phyloP scores from a whole-genome alignment of 2,888 invertebrate genomes.

The Tiliacea citrago region DNA sequence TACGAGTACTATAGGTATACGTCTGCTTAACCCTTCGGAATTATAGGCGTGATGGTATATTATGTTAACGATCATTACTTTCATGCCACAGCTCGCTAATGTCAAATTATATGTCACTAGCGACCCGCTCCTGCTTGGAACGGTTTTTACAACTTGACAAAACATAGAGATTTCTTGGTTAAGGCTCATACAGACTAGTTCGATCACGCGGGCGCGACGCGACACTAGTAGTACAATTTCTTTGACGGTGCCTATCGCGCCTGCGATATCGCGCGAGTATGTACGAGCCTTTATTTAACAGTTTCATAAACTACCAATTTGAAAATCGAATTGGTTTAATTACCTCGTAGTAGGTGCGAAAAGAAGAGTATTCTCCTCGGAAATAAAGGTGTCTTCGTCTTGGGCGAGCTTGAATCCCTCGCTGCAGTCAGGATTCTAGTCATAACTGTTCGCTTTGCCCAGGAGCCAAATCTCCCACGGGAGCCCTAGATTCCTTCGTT shows the following conservation, averaged over 20 bases:
- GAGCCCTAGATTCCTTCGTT: not conserved
- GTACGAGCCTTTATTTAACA: too few relatives aligned
- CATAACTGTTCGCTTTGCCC: not conserved
- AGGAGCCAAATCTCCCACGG: not conserved
- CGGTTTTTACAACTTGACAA: not conserved
- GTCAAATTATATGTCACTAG: not conserved
- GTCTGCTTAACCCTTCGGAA: too few relatives aligned
- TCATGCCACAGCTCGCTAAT: not conserved
- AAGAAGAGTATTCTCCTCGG: not conserved
- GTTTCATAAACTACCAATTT: not conserved
- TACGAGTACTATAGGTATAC: too few relatives aligned
- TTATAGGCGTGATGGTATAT: too few relatives aligned
- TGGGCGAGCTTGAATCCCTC: not conserved
- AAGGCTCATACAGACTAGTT: too few relatives aligned
- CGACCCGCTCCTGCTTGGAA: not conserved
- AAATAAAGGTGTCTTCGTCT: not conserved
- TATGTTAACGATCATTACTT: not conserved
- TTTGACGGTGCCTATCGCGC: too few relatives aligned
- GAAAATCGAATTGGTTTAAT: not conserved
- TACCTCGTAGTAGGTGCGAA: not conserved
- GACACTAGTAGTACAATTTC: too few relatives aligned
- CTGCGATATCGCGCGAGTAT: too few relatives aligned
- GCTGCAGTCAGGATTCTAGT: too few relatives aligned
- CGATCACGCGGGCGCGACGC: too few relatives aligned
- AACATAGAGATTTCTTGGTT: not conserved